Conservation (phyloP, 2,888 invertebrate species). For the Melinaea menophilus region DNA sequence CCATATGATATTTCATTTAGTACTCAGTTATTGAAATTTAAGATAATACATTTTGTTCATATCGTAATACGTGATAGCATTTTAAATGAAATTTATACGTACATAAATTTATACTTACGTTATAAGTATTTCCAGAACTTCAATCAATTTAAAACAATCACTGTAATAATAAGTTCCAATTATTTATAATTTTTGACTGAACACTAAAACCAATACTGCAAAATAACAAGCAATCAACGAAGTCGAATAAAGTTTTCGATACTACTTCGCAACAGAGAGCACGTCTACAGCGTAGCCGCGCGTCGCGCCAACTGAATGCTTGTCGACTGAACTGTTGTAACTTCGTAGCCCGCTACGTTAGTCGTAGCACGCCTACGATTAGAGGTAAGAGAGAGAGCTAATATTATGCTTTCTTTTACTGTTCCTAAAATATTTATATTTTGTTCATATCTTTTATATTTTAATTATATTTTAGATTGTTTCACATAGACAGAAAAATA, state of each 20-base stretch:
- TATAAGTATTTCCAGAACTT: neutral
- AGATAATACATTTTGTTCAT: neutral
- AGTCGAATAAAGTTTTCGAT: constrained; percentile 26
- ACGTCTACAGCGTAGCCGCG: constrained; percentile 25
- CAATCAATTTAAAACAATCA: neutral
- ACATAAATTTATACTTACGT: neutral
- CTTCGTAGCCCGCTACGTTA: neutral
- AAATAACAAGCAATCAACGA: neutral
- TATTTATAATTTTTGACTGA: neutral
- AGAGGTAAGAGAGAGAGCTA: too few relatives aligned
- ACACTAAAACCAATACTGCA: neutral
- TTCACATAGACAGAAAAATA: too few relatives aligned
- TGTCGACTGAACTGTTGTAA: constrained; percentile 8
- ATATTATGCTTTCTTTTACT: too few relatives aligned
- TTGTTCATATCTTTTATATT: too few relatives aligned
- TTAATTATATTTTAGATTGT: too few relatives aligned
- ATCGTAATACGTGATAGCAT: neutral
- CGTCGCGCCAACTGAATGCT: constrained; percentile 31
- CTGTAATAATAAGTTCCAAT: neutral
- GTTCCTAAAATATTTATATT: too few relatives aligned
- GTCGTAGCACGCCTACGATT: constrained; percentile 4
- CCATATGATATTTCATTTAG: too few relatives aligned
- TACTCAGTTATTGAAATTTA: too few relatives aligned
- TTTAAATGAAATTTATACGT: neutral
- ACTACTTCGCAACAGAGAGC: constrained; percentile 1